Evolutionary conservation across 2,888 invertebrate species (phyloP), one percentile per base, ranked within the genome.

Genomic region (Leistus spinibarbis): DNA sequence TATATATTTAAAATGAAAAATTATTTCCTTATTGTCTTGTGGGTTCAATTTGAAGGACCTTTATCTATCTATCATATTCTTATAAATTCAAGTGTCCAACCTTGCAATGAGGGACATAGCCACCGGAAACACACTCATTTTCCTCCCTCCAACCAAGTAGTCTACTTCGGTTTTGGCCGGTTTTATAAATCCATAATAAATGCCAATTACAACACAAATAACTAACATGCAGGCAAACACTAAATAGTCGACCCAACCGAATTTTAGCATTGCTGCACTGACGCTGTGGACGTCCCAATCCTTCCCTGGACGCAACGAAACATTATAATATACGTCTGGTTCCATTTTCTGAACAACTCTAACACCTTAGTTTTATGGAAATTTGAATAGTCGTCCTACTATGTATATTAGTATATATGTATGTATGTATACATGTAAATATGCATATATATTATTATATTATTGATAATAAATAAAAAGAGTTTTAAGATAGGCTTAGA

Each of bases 51-150:
- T n/a, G n/a, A n/a, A n/a, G n/a, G n/a, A n/a, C n/a, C n/a, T n/a
- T n/a, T n/a, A n/a, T n/a, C n/a, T n/a, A n/a, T n/a, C n/a, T n/a
- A n/a, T n/a, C n/a, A n/a, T n/a, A n/a, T n/a, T n/a, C n/a, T n/a
- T n/a, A n/a, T n/a, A n/a, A n/a, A n/a, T n/a, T n/a, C n/a, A n/a
- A n/a, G n/a, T n/a, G n/a, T n/a, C 82, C 83, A 83, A 93, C 93
- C 93, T 95, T 69, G 96, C 95, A 76, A 96, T 91, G 40, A 96
- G 88, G 0, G 95, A 96, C 89, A 96, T 89, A 27, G 95, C 90
- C 70, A 96, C 92, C 2, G 96, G 96, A 82, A 96, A 88, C 17
- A 92, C 90, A 81, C 91, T 90, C 94, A 96, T 94, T 80, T 91
- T 91, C 79, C 95, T 88, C 72, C 93, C 93, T 20, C 95, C 95